Evolutionary conservation across 2,888 invertebrate species (phyloP).

Genomic region (Lumbricus terrestris): DNA sequence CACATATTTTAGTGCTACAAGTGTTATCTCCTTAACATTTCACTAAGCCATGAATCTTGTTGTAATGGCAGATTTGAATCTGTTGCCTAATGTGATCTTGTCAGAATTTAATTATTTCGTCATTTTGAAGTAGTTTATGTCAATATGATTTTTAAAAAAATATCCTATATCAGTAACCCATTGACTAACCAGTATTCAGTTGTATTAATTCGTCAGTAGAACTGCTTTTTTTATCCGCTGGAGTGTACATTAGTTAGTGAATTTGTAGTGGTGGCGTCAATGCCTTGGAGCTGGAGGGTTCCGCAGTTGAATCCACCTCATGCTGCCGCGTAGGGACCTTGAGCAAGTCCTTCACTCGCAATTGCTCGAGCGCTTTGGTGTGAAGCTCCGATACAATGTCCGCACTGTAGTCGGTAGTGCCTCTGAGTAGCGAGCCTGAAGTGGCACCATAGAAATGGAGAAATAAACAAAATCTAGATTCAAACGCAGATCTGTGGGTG

Average conservation of each 20-base stretch:
- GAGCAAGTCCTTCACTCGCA: too few relatives aligned
- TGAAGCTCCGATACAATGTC: too few relatives aligned
- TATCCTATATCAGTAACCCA: neutral
- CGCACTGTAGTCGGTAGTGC: too few relatives aligned
- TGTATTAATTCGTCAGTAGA: neutral
- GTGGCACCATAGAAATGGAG: too few relatives aligned
- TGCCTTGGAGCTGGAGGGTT: too few relatives aligned
- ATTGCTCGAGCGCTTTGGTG: too few relatives aligned
- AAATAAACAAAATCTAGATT: too few relatives aligned
- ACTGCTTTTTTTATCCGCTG: neutral
- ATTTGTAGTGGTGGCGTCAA: too few relatives aligned
- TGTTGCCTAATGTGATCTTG: neutral
- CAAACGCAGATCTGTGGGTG: neutral
- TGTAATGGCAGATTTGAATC: neutral
- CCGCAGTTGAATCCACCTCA: neutral
- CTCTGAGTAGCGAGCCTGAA: too few relatives aligned
- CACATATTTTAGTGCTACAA: too few relatives aligned
- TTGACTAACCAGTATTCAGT: neutral
- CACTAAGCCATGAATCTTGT: neutral
- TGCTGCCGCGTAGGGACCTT: too few relatives aligned
- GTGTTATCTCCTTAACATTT: too few relatives aligned
- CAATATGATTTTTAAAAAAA: neutral
- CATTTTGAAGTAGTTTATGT: neutral
- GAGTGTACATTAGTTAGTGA: neutral
- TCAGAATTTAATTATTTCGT: neutral